phyloP scores from a whole-genome alignment of 2,797 vertebrate species.

The Poliocrania exsul region DNA sequence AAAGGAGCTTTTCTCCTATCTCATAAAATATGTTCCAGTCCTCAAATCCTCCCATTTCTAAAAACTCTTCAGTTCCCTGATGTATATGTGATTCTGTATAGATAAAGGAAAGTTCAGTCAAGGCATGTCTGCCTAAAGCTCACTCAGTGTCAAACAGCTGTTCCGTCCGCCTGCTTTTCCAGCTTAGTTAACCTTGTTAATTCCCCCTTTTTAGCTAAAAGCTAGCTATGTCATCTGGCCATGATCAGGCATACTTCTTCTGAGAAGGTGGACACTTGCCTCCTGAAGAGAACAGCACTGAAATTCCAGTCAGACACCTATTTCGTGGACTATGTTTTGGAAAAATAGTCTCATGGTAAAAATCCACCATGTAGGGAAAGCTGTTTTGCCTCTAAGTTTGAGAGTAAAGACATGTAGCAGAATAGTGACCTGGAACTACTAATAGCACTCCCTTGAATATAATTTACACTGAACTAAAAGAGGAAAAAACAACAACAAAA shows the following conservation, averaged over 20 bases:
- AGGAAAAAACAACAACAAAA: neutral
- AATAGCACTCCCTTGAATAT: neutral
- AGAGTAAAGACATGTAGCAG: neutral
- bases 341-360: neutral
- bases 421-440: neutral
- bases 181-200: neutral
- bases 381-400: neutral
- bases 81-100: neutral
- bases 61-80: neutral
- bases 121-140: neutral
- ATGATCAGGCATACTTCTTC: neutral
- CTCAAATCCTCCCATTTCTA: neutral
- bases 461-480: neutral
- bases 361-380: neutral
- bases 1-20: slow-evolving; percentile 2
- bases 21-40: neutral
- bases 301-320: neutral
- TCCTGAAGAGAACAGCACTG: neutral
- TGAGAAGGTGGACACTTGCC: neutral
- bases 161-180: neutral
- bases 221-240: neutral
- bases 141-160: neutral
- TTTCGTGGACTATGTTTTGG: neutral
- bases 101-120: neutral
- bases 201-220: neutral